Base-by-base conservation (phyloP, 2,888 invertebrate genomes). In the Drosophila nr. perissopoda region DNA sequence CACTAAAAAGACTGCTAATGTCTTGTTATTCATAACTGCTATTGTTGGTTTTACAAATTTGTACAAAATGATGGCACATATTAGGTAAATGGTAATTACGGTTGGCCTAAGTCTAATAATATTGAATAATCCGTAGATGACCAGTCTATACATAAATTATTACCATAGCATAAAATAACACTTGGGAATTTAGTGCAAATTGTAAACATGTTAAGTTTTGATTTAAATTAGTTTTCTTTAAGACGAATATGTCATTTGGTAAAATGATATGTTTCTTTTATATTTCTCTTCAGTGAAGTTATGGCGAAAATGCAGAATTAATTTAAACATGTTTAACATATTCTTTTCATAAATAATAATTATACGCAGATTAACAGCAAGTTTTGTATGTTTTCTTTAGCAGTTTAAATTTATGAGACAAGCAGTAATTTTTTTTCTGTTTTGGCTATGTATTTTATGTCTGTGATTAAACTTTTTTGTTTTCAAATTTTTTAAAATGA, bases 21-120 rank as follows among this genome's bases (percentile, higher is more conserved):
- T 52, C n/a, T 42, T 58, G 34, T 63, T 74, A 80, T 80, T 76
- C 68, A 69, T 79, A 79, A 66, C 62, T 45, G 31, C 62, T 56
- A 58, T 75, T 76, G 71, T 79, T 64, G 48, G 16, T 13, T 25
- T 45, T 49, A 5, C 34, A 76, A 62, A 62, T 62, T 66, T 29
- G n/a, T 2, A 29, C 40, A 56, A 58, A 51, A 58, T 34, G 34
- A 2, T 29, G 21, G 10, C 10, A 29, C 25, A 45, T 29, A 38
- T 25, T 36, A 27, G 25, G n/a, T 31, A 16, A 45, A 16, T 2
- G 25, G 45, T 45, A 71, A 62, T 54, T n/a, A 33, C 27, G 25
- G 8, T 42, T 31, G 36, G 13, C 21, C 13, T 16, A 2, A 36
- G 16, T 48, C 25, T 27, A 25, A 25, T 8, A 25, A 4, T 45